Conservation (phyloP, 1,140 invertebrate genomes). For the Venturia canescens region DNA sequence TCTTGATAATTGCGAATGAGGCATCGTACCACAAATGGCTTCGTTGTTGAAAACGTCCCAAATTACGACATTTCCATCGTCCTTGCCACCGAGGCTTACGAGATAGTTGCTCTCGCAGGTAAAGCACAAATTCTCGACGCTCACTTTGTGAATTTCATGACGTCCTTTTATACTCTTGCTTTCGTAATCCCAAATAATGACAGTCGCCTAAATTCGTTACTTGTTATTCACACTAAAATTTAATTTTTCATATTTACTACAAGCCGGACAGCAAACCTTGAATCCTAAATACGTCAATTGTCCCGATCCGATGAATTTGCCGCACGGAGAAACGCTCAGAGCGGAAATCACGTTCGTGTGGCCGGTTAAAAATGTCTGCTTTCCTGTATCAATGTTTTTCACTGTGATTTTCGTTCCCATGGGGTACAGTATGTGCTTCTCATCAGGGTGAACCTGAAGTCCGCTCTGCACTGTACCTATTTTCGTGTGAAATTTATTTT, state of each 20-base stretch:
- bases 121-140: slow-evolving; percentile 89
- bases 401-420: slow-evolving; percentile 91
- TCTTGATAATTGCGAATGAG: background rate
- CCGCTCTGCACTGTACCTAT: slow-evolving; percentile 83
- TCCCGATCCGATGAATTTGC: slow-evolving; percentile 90
- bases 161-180: slow-evolving; percentile 79
- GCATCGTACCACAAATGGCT: slow-evolving; percentile 81
- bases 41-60: slow-evolving; percentile 83
- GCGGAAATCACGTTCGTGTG: slow-evolving; percentile 91
- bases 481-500: slow-evolving; percentile 27
- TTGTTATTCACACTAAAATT: slow-evolving; percentile 30
- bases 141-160: slow-evolving; percentile 90
- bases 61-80: slow-evolving; percentile 89
- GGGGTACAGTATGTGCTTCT: slow-evolving; percentile 87
- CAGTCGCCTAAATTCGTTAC: slow-evolving; percentile 79
- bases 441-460: slow-evolving; percentile 87
- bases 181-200: slow-evolving; percentile 92
- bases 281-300: slow-evolving; percentile 94
- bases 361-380: slow-evolving; percentile 87
- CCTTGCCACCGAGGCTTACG: slow-evolving; percentile 90
- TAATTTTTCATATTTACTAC: slow-evolving; percentile 1
- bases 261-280: slow-evolving; percentile 76
- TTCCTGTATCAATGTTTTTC: slow-evolving; percentile 83
- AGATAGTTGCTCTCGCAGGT: slow-evolving; percentile 88
- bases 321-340: slow-evolving; percentile 86